Percentiles rank a stretch among this genome's conserved stretches.
Evolutionary conservation across 2,888 invertebrate species (phyloP).

Genomic region (Tricholauxania praeusta): DNA sequence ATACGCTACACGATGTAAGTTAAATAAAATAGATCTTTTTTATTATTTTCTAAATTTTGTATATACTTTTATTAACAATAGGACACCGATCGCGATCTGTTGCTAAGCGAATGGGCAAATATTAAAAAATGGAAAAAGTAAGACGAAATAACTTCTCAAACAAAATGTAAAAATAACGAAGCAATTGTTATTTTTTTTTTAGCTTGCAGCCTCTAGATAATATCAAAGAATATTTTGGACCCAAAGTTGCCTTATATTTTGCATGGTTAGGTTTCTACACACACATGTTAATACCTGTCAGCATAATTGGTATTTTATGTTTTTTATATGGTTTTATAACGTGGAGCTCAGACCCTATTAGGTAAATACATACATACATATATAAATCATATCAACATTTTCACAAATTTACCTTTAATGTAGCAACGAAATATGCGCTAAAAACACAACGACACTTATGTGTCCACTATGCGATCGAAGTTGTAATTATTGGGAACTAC

Average conservation of each 20-base stretch:
- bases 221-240: conserved; percentile 82
- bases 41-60: too few relatives aligned
- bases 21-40: not conserved
- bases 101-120: conserved; percentile 80
- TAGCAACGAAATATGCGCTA: conserved; percentile 73
- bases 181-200: conserved; percentile 27
- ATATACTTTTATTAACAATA: conserved; percentile 30
- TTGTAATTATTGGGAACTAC: conserved; percentile 81
- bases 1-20: conserved; percentile 82
- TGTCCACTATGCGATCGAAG: conserved; percentile 84
- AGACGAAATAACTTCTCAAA: conserved; percentile 39
- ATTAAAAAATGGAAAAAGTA: conserved; percentile 77
- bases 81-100: conserved; percentile 72
- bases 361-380: conserved; percentile 49
- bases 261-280: conserved; percentile 90
- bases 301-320: conserved; percentile 76
- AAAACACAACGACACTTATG: conserved; percentile 74
- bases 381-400: not conserved
- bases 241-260: conserved; percentile 84
- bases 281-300: conserved; percentile 82
- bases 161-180: not conserved
- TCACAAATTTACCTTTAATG: conserved; percentile 34
- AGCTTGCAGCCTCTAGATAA: conserved; percentile 79
- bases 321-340: conserved; percentile 73
- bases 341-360: conserved; percentile 68